Base-by-base conservation (phyloP, 2,888 invertebrate genomes). In the Gymnoscelis rufifasciata region DNA sequence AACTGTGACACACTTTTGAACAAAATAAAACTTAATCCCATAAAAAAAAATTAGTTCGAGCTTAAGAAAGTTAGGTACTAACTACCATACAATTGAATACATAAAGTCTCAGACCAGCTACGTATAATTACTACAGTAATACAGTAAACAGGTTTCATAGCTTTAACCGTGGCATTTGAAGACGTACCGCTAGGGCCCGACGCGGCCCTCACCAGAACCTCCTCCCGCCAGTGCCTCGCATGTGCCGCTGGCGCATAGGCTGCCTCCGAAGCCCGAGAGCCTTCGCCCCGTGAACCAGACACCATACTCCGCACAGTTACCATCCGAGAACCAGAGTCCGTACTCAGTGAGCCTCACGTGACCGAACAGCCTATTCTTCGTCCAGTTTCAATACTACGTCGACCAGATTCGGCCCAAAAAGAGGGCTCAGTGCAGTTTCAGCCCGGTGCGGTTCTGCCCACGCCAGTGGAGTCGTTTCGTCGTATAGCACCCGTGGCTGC, bases 81-180 rank as follows among this genome's bases (percentile, higher is more conserved):
- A n/a, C n/a, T n/a, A n/a, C n/a, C n/a, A n/a, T n/a, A n/a, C n/a
- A n/a, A n/a, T n/a, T n/a, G n/a, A n/a, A n/a, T n/a, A n/a, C n/a
- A n/a, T n/a, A n/a, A n/a, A n/a, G n/a, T n/a, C n/a, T n/a, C n/a
- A n/a, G n/a, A n/a, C n/a, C n/a, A n/a, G n/a, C n/a, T n/a, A n/a
- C n/a, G n/a, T n/a, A n/a, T n/a, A n/a, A n/a, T n/a, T n/a, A n/a
- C n/a, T n/a, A n/a, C n/a, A n/a, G n/a, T n/a, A 5, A 19, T 19
- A 19, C 2, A 19, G 3, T 19, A 19, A 19, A 19, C 19, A 19
- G 19, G 19, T 19, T 3, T 19, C 19, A 3, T 19, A 19, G 3
- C 19, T 5, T 30, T 43, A 54, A 76, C 67, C 66, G 78, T 81
- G 82, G 81, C 79, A 57, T 78, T 79, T 71, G 79, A 80, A 52